Percentiles rank a stretch among this genome's conserved stretches.
phyloP scores from a whole-genome alignment of 2,113 vertebrate species.

The Camelus dromedarius region DNA sequence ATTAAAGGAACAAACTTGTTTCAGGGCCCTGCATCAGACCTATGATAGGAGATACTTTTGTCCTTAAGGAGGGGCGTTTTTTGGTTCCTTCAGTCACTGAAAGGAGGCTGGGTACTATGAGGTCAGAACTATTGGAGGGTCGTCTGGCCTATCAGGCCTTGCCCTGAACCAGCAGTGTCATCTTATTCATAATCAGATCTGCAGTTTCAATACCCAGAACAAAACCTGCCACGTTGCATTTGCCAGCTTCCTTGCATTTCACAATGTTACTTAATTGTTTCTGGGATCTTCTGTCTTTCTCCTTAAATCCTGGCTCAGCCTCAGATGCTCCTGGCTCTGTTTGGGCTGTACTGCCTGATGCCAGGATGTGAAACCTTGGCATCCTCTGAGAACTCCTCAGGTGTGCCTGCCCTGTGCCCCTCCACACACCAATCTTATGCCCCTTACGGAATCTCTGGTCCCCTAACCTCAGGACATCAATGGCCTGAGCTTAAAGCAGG shows the following conservation, averaged over 20 bases:
- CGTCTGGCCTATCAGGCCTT: not conserved
- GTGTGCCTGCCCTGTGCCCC: not conserved
- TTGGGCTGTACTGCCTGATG: not conserved
- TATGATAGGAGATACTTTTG: not conserved
- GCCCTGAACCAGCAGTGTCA: not conserved
- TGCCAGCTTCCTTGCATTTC: not conserved
- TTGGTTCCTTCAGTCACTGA: not conserved
- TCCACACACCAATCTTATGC: not conserved
- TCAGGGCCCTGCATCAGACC: not conserved
- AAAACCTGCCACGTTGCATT: not conserved
- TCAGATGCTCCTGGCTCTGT: not conserved
- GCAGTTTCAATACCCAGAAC: not conserved
- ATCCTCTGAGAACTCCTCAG: not conserved
- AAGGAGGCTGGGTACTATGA: not conserved
- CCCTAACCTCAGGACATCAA: not conserved
- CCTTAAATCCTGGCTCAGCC: not conserved
- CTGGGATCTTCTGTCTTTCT: not conserved
- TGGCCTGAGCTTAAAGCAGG: not conserved
- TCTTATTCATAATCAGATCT: not conserved
- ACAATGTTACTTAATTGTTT: slow-evolving; percentile 34
- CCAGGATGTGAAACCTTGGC: not conserved
- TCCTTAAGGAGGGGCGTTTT: not conserved
- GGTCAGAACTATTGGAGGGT: not conserved
- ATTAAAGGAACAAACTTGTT: slow-evolving; percentile 43
- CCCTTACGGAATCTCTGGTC: not conserved